Evolutionary conservation across 64 coral and sea anemone species (phyloP).

Genomic region (Stichodactyla mertensii): DNA sequence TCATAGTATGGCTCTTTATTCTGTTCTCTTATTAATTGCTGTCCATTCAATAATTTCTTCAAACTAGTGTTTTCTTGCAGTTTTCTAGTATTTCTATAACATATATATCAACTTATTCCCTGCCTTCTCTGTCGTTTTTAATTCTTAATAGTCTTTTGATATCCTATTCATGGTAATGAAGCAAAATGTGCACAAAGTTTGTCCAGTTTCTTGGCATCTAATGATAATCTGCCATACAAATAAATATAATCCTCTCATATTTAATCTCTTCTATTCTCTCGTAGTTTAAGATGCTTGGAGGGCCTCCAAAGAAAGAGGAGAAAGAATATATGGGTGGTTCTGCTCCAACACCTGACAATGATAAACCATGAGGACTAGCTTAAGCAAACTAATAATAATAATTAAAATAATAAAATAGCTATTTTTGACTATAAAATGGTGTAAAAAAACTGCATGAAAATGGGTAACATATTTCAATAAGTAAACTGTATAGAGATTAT

Average conservation of each 20-base stretch:
- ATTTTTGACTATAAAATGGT: not conserved
- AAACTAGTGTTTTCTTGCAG: too few relatives aligned
- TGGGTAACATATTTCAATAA: not conserved
- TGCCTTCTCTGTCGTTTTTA: too few relatives aligned
- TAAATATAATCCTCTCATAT: not conserved
- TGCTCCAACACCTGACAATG: slow-evolving; percentile 44
- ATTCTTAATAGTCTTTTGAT: too few relatives aligned
- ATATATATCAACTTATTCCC: too few relatives aligned
- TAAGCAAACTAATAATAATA: not conserved
- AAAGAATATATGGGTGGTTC: slow-evolving; percentile 5
- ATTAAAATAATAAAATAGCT: not conserved
- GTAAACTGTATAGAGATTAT: too few relatives aligned
- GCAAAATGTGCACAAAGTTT: too few relatives aligned
- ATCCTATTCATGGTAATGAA: too few relatives aligned
- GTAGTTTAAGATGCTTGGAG: slow-evolving; percentile 78
- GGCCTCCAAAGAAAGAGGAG: slow-evolving; percentile 37
- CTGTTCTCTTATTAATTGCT: too few relatives aligned
- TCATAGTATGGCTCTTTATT: too few relatives aligned
- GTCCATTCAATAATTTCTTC: too few relatives aligned
- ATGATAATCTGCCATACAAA: not conserved
- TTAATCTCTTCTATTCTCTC: not conserved
- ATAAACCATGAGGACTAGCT: slow-evolving; percentile 6
- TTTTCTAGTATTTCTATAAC: too few relatives aligned
- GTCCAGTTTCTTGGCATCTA: too few relatives aligned
- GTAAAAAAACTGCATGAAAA: not conserved